Evolutionary conservation across 2,888 invertebrate species (phyloP), one percentile per base, ranked within the genome.

Genomic region (Hoplodrina blanda): DNA sequence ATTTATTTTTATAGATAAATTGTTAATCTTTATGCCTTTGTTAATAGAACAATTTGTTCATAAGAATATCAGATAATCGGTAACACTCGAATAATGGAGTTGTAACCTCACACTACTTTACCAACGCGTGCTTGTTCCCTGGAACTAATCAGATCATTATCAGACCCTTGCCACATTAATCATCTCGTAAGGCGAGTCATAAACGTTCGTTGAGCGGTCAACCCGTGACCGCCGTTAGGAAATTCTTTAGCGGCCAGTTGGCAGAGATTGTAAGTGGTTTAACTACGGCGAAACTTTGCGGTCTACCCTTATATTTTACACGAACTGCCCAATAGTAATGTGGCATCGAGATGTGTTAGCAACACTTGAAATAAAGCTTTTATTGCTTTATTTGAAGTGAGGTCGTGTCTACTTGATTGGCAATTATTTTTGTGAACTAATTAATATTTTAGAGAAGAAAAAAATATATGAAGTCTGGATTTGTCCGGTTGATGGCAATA

Each of bases 271-370:
- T 86, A 85, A 87, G 86, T 87, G 81, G 85, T 85, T 84, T 80
- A 89, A 87, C 88, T 87, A 88, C 84, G 82, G 84, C 82, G 76
- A 82, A 90, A 89, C 86, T 89, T 88, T 88, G 91, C 83, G 90
- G 91, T 85, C 84, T 81, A 88, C 90, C 91, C 83, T 85, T 83
- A 87, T 76, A 86, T 85, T 87, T 87, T 86, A 81, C 76, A 56
- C 63, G 50, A 72, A 76, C 69, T 68, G 71, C 73, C 83, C 72
- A 69, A 78, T 84, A 80, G 73, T 82, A 79, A 79, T 76, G 63
- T 69, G 44, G 52, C 55, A 66, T 59, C 19, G 68, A 33, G 62
- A 52, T n/a, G 20, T 49, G 60, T 76, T 44, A 25, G 52, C 57
- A 41, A 71, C 46, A 59, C 60, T 55, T 44, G 54, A 53, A 65